Conservation (phyloP, 2,113 vertebrate species). For the Oreotrochilus melanogaster region DNA sequence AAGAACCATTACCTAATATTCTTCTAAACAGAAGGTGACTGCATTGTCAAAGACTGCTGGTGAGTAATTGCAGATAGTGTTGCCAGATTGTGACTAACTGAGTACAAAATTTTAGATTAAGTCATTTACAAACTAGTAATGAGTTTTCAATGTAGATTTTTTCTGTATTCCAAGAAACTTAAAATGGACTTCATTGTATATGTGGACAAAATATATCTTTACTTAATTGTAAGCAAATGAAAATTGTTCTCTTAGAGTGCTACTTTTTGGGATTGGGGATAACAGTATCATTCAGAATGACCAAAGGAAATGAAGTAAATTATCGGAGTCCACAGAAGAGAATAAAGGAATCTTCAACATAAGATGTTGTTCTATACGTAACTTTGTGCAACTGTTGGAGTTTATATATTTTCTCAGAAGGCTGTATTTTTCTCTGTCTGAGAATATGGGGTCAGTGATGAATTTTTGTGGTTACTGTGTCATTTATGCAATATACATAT, state of each 20-base stretch:
- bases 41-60: constrained; percentile 72
- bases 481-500: background rate
- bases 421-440: background rate
- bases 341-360: background rate
- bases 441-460: background rate
- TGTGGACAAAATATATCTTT: background rate
- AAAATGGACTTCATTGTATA: background rate
- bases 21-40: constrained; percentile 72
- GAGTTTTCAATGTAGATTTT: constrained; percentile 66
- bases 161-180: constrained; percentile 32
- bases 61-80: constrained; percentile 66
- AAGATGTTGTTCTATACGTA: background rate
- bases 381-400: background rate
- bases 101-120: constrained; percentile 64
- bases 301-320: background rate
- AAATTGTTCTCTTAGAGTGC: background rate
- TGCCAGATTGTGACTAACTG: constrained; percentile 75
- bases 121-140: constrained; percentile 72
- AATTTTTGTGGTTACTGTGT: background rate
- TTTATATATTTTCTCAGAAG: background rate
- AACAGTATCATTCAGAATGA: background rate
- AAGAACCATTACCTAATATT: constrained; percentile 77
- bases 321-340: background rate
- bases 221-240: background rate
- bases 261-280: background rate